phyloP scores from a whole-genome alignment of 2,113 vertebrate genomes.

The Fulmarus glacialis region DNA sequence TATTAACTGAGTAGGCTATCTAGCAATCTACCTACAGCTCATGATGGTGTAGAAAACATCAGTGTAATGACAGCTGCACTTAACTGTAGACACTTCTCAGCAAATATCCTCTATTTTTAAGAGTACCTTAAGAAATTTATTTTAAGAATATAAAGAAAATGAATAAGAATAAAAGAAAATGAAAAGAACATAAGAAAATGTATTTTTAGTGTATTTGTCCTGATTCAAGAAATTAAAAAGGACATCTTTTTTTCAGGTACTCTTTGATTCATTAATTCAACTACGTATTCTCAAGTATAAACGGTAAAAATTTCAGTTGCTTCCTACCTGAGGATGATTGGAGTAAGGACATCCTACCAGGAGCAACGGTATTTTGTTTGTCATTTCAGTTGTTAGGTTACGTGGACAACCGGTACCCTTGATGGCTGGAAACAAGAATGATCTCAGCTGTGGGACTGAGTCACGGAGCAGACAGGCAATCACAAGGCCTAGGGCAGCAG shows the following conservation, averaged over 20 bases:
- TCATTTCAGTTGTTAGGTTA: background rate
- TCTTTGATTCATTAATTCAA: background rate
- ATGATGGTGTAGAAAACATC: background rate
- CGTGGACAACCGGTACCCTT: background rate
- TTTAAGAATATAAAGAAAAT: background rate
- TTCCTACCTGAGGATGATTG: background rate
- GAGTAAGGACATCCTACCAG: background rate
- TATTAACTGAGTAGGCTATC: background rate
- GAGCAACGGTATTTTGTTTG: background rate
- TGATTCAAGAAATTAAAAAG: background rate
- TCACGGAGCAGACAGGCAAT: background rate
- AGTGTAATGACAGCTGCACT: background rate
- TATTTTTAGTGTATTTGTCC: background rate
- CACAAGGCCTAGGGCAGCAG: background rate
- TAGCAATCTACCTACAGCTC: background rate
- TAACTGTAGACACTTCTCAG: background rate
- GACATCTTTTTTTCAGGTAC: background rate
- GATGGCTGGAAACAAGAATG: background rate
- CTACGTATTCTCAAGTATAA: background rate
- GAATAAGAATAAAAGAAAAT: background rate
- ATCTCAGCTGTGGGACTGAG: background rate
- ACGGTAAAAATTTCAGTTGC: background rate
- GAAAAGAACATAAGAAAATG: background rate
- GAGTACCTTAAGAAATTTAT: background rate
- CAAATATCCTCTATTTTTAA: background rate